phyloP scores from a whole-genome alignment of 2,888 invertebrate species.

The Rotaria macrura region DNA sequence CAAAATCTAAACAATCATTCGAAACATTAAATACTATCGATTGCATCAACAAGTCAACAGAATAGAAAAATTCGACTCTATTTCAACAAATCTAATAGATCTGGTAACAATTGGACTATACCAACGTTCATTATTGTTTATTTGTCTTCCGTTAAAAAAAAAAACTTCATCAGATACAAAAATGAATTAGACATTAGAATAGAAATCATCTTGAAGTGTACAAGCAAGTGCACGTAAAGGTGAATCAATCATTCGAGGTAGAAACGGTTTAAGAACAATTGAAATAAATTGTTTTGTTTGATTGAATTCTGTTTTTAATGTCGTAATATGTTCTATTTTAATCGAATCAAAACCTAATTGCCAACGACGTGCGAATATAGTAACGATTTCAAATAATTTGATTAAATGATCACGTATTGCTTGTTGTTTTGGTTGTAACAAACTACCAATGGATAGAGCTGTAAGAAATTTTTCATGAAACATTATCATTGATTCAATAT shows the following conservation, averaged over 20 bases:
- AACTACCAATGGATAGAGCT: background rate
- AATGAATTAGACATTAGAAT: background rate
- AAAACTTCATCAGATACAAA: too few species aligned
- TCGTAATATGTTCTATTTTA: background rate
- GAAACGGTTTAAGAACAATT: conserved; percentile 10
- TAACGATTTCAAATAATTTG: conserved; percentile 21
- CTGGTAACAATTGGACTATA: too few species aligned
- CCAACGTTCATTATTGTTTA: too few species aligned
- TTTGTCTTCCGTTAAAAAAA: background rate
- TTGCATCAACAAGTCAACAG: too few species aligned
- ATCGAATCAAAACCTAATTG: conserved; percentile 10
- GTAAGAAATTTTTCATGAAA: conserved; percentile 4
- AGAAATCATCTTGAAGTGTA: conserved; percentile 2
- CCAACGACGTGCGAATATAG: background rate
- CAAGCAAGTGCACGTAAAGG: background rate
- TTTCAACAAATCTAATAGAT: too few species aligned
- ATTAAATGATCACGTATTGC: conserved; percentile 6
- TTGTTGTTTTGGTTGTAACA: conserved; percentile 10
- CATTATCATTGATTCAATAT: background rate
- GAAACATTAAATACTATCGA: too few species aligned
- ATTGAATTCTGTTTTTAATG: conserved; percentile 5
- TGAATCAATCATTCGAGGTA: conserved; percentile 7
- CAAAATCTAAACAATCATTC: too few species aligned
- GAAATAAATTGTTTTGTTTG: conserved; percentile 5
- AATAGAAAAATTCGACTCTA: too few species aligned